Base-by-base conservation (phyloP, 2,888 invertebrate species). In the Drosophila nigricruria region DNA sequence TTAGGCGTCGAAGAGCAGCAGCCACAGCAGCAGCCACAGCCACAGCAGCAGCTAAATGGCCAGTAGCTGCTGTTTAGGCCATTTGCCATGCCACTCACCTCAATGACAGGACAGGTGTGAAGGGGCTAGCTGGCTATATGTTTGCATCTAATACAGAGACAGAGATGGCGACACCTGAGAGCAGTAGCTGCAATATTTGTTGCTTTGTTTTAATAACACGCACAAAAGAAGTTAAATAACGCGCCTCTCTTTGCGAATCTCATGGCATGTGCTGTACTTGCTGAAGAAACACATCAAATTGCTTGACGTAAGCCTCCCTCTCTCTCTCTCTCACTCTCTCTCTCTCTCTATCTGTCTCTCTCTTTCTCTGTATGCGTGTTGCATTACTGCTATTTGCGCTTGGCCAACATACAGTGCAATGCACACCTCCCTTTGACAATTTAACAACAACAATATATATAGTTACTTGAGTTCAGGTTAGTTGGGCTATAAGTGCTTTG, bases 211-310 rank as follows among this genome's bases (percentile, higher is more conserved):
- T 30, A 64, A 54, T 43, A 73, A 47, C 65, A 47, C 70, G 47
- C 69, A 65, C 61, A 56, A 50, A 43, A 60, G 38, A 62, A 56
- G 43, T 58, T 76, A 60, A 60, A 58, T 32, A 60, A 56, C 68
- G 43, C 59, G 50, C 77, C 70, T 57, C 60, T 73, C 62, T 73
- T 42, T 62, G 73, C 77, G 59, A 77, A 59, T 73, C 69, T 69
- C 73, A 63, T 16, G 40, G 32, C 34, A 50, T 3, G 9, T 32
- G 32, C 12, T 34, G 27, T n/a, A 10, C 49, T 49, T 49, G 27
- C 16, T 18, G 14, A 50, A 42, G 20, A 42, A 50, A 50, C 67
- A 50, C 43, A 43, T 54, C 40, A 50, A 47, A 60, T 45, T 27
- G 53, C 10, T 57, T 64, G 53, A 74, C 60, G 38, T 42, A 68